Evolutionary conservation across 2,113 vertebrate species (phyloP), one percentile per base, ranked within the genome.

Genomic region (Scopus umbretta): DNA sequence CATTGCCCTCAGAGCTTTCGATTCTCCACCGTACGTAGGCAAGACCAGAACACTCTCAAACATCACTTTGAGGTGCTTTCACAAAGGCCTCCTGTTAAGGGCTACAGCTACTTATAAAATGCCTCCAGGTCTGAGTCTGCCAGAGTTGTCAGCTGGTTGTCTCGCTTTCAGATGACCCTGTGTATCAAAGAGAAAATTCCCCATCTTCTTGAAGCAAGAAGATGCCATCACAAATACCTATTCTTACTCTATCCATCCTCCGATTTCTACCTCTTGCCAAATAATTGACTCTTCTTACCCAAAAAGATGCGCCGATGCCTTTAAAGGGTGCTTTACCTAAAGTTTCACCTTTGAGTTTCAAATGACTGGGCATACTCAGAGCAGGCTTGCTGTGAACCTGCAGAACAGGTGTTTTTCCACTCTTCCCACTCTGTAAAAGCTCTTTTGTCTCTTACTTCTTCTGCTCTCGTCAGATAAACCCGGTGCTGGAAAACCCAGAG

Each of bases 21-120:
- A 6, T 13, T 56, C 36, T 62, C 29, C 40, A 4, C 0, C 27
- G 21, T 4, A n/a, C 18, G 36, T 2, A 53, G 11, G 17, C 5
- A 67, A 36, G 10, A 75, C 8, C 9, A 6, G 23, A 80, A 56
- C 38, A 40, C 71, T 34, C 27, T 53, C 50, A 70, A 74, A 30
- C 19, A 65, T 13, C 21, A 52, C 5, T 40, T 2, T 19, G 50
- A 73, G 25, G 30, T 68, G 47, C 42, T 78, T 72, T 56, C 26
- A 78, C 42, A 78, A 50, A 18, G 6, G 2, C 12, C n/a, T 78
- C 27, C 26, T 72, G 67, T 47, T 61, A 22, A 81, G 15, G 6
- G 22, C 38, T 58, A 38, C 43, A 68, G 19, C 21, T 43, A 20
- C 34, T 55, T 27, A 25, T 10, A 36, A 90, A 59, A 74, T 17